Evolutionary conservation across 1,140 invertebrate species (phyloP), one percentile per base, ranked within the genome.

Genomic region (Nilaparvata lugens): DNA sequence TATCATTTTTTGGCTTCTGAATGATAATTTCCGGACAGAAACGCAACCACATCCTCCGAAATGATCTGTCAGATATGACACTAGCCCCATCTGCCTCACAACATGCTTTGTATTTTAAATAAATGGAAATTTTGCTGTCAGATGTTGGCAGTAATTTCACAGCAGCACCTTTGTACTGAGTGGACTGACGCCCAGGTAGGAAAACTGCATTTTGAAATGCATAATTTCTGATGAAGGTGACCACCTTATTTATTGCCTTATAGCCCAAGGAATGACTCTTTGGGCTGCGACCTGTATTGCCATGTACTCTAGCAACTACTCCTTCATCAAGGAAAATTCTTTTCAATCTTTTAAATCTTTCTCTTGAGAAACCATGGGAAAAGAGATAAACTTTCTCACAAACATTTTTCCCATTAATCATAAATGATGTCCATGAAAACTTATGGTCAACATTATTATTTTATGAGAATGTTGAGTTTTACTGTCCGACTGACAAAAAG

Each of bases 191-290:
- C 4, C 58, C 45, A 25, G 58, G 58, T 23, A 60, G 43, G 38
- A 60, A 60, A 14, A 60, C n/a, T 18, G 58, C 58, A 25, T 42
- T 24, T 35, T 60, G 40, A 19, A 52, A 31, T 18, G 58, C 58
- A 60, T 60, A 60, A 16, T 60, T 60, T 52, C 48, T 14, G 21
- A 60, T 60, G 31, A 60, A 60, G 31, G 24, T 25, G 25, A 58
- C 48, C 19, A 52, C 19, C 9, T 52, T 52, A 16, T 60, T 45
- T 18, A 28, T 35, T 14, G 38, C 21, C 38, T 60, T 48, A 45
- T 35, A 18, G 13, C 25, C 7, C 25, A 23, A 48, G 13, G 48
- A 11, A 16, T 19, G 35, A 35, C 24, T 52, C 52, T 60, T 52
- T 11, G 58, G 58, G 25, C 25, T 60, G 43, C 58, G 19, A 38